phyloP scores from a whole-genome alignment of 2,888 invertebrate genomes.

The Mythimna vitellina region DNA sequence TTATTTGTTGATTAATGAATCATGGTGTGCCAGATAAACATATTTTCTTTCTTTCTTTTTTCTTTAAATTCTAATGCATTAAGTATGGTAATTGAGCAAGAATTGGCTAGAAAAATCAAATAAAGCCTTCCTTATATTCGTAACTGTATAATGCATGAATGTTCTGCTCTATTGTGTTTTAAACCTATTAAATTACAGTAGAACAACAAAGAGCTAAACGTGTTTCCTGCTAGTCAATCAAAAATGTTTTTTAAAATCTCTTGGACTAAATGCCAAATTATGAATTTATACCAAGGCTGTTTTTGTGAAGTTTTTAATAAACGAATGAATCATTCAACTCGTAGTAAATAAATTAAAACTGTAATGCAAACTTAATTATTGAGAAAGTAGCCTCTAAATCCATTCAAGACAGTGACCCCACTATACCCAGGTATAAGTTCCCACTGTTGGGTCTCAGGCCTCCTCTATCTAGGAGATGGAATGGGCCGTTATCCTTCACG shows the following conservation, averaged over 20 bases:
- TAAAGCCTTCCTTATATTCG: not conserved
- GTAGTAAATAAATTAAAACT: not conserved
- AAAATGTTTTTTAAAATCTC: constrained; percentile 6
- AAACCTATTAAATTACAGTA: constrained; percentile 19
- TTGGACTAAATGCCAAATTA: constrained; percentile 19
- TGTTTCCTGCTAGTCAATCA: constrained; percentile 14
- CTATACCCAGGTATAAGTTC: too few relatives aligned
- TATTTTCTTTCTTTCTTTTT: too few relatives aligned
- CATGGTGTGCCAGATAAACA: too few relatives aligned
- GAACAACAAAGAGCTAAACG: constrained; percentile 1
- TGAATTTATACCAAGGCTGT: constrained; percentile 5
- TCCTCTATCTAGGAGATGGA: too few relatives aligned
- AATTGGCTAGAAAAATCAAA: not conserved
- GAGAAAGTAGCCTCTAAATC: not conserved
- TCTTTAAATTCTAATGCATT: not conserved
- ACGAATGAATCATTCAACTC: not conserved
- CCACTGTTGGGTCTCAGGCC: too few relatives aligned
- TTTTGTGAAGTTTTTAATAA: not conserved
- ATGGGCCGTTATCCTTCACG: too few relatives aligned
- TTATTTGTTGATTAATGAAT: too few relatives aligned
- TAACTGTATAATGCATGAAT: not conserved
- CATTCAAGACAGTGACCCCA: too few relatives aligned
- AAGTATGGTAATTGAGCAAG: not conserved
- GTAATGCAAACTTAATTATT: not conserved
- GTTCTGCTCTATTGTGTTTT: not conserved